phyloP scores from a whole-genome alignment of 2,888 invertebrate genomes.

The Calameuta idolon region DNA sequence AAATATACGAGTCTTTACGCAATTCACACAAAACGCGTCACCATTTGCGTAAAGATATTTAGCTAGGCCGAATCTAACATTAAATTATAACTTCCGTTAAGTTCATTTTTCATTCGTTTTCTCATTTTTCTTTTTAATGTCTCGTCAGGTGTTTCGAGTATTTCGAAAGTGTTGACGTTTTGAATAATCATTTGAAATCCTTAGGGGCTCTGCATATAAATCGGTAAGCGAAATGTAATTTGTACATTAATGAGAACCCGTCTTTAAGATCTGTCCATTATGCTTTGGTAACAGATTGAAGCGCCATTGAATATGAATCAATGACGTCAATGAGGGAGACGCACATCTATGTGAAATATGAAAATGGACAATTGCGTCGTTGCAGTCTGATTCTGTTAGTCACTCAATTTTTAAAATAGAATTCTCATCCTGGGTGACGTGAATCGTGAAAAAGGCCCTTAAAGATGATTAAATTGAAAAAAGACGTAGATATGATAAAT shows the following conservation, averaged over 20 bases:
- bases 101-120: too few species aligned
- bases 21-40: slow-evolving; percentile 80
- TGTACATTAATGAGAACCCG: not conserved
- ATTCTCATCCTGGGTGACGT: not conserved
- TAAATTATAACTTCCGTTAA: too few species aligned
- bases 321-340: not conserved
- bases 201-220: not conserved
- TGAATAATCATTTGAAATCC: not conserved
- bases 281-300: not conserved
- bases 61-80: slow-evolving; percentile 63
- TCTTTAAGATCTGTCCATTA: not conserved
- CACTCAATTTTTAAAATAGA: not conserved
- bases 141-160: not conserved
- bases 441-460: not conserved
- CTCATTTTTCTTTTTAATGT: too few species aligned
- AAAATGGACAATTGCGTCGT: not conserved
- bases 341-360: not conserved
- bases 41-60: slow-evolving; percentile 75
- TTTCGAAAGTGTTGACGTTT: not conserved
- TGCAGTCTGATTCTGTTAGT: not conserved
- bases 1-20: slow-evolving; percentile 84
- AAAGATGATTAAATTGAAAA: slow-evolving; percentile 64
- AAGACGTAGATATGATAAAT: slow-evolving; percentile 69
- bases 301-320: not conserved
- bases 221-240: not conserved